Evolutionary conservation across 2,797 vertebrate species (phyloP).

Genomic region (Sternarchorhynchus goeldii): DNA sequence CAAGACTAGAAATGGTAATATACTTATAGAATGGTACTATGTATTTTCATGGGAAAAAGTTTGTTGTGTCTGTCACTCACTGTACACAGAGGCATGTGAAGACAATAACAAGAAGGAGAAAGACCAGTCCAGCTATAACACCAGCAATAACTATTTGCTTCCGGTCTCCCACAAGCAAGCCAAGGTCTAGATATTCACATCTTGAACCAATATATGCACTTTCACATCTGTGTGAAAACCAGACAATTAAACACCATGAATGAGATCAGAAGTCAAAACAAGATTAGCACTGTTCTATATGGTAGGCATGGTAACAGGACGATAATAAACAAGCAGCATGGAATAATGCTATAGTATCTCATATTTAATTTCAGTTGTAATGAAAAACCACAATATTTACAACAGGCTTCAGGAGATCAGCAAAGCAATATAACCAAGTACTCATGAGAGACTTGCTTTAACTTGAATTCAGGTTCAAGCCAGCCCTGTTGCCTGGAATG

Average conservation of each 20-base stretch:
- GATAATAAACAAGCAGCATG: too few species aligned
- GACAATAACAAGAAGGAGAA: constrained; percentile 78
- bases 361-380: too few species aligned
- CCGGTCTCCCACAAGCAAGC: constrained; percentile 67
- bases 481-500: not conserved
- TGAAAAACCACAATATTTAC: too few species aligned
- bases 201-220: constrained; percentile 78
- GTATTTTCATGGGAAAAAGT: not conserved
- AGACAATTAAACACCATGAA: not conserved
- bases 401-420: too few species aligned
- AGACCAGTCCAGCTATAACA: constrained; percentile 73
- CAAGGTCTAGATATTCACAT: constrained; percentile 82
- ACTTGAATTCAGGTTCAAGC: not conserved
- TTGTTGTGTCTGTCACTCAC: constrained; percentile 72
- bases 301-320: too few species aligned
- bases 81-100: constrained; percentile 80
- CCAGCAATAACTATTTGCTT: constrained; percentile 80
- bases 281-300: not conserved
- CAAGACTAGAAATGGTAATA: too few species aligned
- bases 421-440: not conserved
- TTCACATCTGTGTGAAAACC: constrained; percentile 75
- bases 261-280: not conserved
- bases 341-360: too few species aligned
- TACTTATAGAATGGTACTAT: not conserved
- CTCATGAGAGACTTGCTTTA: not conserved